A percentile compares a stretch with the other conserved stretches of the same genome.
Evolutionary conservation across 2,888 invertebrate species (phyloP).

Genomic region (Strigamia maritima): DNA sequence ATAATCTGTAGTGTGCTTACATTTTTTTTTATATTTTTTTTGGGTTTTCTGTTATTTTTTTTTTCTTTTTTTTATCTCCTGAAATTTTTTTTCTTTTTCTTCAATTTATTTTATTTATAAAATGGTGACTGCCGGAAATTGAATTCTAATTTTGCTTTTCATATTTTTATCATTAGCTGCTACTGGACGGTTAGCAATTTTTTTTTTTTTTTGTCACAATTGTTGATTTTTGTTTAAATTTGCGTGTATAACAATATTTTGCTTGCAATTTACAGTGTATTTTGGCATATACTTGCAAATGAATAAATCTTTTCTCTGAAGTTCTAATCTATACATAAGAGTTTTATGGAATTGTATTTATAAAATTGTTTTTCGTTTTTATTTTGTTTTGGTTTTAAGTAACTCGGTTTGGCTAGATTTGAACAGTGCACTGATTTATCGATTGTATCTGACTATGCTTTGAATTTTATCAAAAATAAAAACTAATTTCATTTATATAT

Average conservation of each 20-base stretch:
- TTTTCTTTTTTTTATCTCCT: not conserved
- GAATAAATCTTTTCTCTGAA: constrained; percentile 16
- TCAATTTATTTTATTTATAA: constrained; percentile 5
- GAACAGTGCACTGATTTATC: not conserved
- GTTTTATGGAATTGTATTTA: not conserved
- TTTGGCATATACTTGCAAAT: constrained; percentile 19
- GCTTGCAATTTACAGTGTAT: constrained; percentile 14
- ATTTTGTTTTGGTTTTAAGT: no score
- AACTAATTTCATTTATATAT: not conserved
- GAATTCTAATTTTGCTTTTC: not conserved
- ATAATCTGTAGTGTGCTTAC: constrained; percentile 11
- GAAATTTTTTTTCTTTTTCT: not conserved
- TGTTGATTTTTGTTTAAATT: constrained; percentile 8
- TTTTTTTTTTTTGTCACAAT: not conserved
- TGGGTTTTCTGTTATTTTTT: not conserved
- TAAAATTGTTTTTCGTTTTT: not conserved
- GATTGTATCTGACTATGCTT: not conserved
- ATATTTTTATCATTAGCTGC: not conserved
- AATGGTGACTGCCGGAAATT: not conserved
- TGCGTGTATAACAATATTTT: not conserved
- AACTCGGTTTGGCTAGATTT: not conserved
- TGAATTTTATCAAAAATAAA: not conserved
- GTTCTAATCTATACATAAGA: not conserved
- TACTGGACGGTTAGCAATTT: not conserved
- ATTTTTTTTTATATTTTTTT: not conserved